phyloP scores from a whole-genome alignment of 53 echinoderm and acorn worm genomes.

The Holothuria scabra region DNA sequence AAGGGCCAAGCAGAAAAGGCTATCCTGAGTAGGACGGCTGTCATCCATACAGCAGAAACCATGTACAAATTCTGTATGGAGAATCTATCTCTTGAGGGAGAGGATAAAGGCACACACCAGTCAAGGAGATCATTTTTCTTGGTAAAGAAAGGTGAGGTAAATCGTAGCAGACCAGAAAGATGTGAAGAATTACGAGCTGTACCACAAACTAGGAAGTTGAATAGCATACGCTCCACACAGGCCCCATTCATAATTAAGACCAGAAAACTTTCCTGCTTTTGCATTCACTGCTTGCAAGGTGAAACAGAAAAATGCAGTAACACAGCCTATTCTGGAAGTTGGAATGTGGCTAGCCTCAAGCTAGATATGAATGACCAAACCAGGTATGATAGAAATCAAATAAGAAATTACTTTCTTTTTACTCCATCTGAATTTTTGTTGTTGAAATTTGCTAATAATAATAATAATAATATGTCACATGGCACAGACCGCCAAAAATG shows the following conservation, averaged over 20 bases:
- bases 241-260: constrained; percentile 2
- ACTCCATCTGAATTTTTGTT: too few relatives aligned
- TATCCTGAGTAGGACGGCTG: not conserved
- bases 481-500: too few relatives aligned
- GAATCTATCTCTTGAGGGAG: constrained; percentile 12
- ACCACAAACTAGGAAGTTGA: constrained; percentile 12
- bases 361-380: not conserved
- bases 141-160: not conserved
- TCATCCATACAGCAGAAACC: constrained; percentile 19
- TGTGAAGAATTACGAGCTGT: not conserved
- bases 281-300: not conserved
- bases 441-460: too few relatives aligned
- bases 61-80: constrained; percentile 12
- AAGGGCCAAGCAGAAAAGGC: constrained; percentile 27
- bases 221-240: not conserved
- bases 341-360: not conserved
- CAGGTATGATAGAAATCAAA: constrained; percentile 10
- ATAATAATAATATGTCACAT: too few relatives aligned
- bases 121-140: constrained; percentile 3
- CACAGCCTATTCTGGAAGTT: not conserved
- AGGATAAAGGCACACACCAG: not conserved
- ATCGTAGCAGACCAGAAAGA: constrained; percentile 37
- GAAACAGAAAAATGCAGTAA: constrained; percentile 5
- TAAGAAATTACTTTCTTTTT: too few relatives aligned
- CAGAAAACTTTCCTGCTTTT: constrained; percentile 22